phyloP scores from a whole-genome alignment of 2,888 invertebrate species.

The Elaeidobius kamerunicus region DNA sequence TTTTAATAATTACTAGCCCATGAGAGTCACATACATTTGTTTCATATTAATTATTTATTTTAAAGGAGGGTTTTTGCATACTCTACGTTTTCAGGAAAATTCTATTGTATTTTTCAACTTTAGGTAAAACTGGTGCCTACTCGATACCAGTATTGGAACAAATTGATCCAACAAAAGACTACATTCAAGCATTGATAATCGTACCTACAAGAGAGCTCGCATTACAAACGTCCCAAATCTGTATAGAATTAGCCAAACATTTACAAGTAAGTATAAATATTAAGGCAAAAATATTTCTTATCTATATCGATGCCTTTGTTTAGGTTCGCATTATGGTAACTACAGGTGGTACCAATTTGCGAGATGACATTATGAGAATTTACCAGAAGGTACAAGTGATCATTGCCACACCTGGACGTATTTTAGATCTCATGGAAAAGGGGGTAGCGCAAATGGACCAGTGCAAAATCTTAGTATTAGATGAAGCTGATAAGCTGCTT shows the following conservation, averaged over 20 bases:
- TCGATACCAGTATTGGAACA: constrained; percentile 98
- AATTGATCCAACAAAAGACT: constrained; percentile 84
- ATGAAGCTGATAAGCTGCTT: constrained; percentile 98
- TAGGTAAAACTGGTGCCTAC: constrained; percentile 94
- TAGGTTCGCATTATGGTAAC: constrained; percentile 96
- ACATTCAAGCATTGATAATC: constrained; percentile 96
- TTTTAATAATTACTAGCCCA: constrained; percentile 15
- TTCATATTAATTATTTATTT: not conserved
- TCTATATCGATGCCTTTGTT: no score
- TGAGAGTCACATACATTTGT: constrained; percentile 30
- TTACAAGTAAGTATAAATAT: constrained; percentile 63
- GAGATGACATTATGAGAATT: constrained; percentile 99
- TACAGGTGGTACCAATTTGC: constrained; percentile 95
- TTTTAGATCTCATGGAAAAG: constrained; percentile 99
- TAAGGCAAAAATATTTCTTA: no score
- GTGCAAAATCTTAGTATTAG: constrained; percentile 95
- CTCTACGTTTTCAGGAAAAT: not conserved
- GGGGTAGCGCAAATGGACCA: constrained; percentile 77
- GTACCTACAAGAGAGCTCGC: constrained; percentile 99
- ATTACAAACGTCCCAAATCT: constrained; percentile 98
- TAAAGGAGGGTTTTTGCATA: no score
- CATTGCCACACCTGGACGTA: constrained; percentile 98
- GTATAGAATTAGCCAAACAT: constrained; percentile 98
- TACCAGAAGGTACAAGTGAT: constrained; percentile 99
- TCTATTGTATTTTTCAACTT: not conserved